Evolutionary conservation across 2,797 vertebrate genomes (phyloP), one percentile per base, ranked within the genome.

Genomic region (Sphaeramia orbicularis): DNA sequence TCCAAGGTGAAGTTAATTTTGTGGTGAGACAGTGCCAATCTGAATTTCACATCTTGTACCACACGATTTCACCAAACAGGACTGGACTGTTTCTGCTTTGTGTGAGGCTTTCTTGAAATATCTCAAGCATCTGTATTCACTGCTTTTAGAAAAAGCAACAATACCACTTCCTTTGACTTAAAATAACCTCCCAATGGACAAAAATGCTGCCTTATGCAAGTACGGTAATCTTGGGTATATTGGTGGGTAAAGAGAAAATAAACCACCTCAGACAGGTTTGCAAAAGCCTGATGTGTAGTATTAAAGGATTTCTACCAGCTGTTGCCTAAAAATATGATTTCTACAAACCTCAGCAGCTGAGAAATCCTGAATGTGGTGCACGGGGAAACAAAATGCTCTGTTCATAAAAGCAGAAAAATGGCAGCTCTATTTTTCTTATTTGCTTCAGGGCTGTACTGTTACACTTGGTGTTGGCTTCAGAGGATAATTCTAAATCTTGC

Each of bases 241-340:
- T 50, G 70, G 59, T 42, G 42, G 65, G 53, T 36, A 58, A 13
- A n/a, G 54, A 75, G 50, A 41, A 74, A 81, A 89, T 62, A 90
- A 80, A 80, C 71, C 53, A 58, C 54, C 49, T 41, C 44, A 37
- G 63, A 76, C 48, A 43, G 69, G 58, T 75, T 73, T 74, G 67
- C 44, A 57, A 67, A 66, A 49, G 58, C 80, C 74, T 56, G 70
- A 60, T 44, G 67, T 55, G 57, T 15, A 21, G 58, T 44, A 74
- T 80, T 84, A 66, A 76, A 73, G 81, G 65, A 70, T 85, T 80
- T 80, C 45, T 38, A 60, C 27, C 60, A 57, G 60, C 74, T 68
- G 63, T 40, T 27, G 56, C 24, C 38, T 24, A 44, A 69, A 78
- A 71, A 68, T 65, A 63, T 50, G 41, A 51, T 49, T 58, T 50